phyloP scores from a whole-genome alignment of 2,888 invertebrate genomes.

The Endomychus coccineus region DNA sequence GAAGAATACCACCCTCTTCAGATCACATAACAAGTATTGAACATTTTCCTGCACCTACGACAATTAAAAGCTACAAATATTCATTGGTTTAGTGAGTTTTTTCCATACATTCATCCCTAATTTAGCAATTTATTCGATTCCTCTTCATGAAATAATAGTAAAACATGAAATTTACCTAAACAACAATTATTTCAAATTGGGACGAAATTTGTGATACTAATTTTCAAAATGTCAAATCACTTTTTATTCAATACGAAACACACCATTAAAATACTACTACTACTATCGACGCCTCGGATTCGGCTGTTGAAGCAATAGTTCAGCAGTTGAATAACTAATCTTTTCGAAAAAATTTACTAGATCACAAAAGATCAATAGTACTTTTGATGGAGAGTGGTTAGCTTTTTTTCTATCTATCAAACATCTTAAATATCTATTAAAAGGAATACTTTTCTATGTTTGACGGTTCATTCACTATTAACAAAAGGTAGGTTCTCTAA shows the following conservation, averaged over 20 bases:
- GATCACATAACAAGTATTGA: too few species aligned
- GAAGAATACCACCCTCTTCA: too few species aligned
- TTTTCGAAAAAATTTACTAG: too few species aligned
- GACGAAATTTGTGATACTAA: too few species aligned
- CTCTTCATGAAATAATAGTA: too few species aligned
- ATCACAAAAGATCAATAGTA: too few species aligned
- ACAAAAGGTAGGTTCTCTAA: constrained; percentile 28
- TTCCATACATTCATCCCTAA: background rate
- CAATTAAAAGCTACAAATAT: background rate
- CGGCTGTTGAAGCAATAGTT: constrained; percentile 34
- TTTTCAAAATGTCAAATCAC: too few species aligned
- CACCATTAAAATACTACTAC: constrained; percentile 28
- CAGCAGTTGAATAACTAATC: constrained; percentile 29
- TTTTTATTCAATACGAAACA: constrained; percentile 29
- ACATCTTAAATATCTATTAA: constrained; percentile 33
- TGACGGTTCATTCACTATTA: constrained; percentile 34
- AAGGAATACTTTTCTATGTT: constrained; percentile 25
- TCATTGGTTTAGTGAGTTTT: background rate
- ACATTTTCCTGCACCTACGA: too few species aligned
- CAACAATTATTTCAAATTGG: too few species aligned
- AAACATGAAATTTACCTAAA: too few species aligned
- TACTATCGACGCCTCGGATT: constrained; percentile 33
- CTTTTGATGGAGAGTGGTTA: too few species aligned
- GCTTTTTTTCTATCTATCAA: constrained; percentile 30
- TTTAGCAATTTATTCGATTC: too few species aligned